Evolutionary conservation across 2,113 vertebrate species (phyloP).

Genomic region (Varanus komodoensis): DNA sequence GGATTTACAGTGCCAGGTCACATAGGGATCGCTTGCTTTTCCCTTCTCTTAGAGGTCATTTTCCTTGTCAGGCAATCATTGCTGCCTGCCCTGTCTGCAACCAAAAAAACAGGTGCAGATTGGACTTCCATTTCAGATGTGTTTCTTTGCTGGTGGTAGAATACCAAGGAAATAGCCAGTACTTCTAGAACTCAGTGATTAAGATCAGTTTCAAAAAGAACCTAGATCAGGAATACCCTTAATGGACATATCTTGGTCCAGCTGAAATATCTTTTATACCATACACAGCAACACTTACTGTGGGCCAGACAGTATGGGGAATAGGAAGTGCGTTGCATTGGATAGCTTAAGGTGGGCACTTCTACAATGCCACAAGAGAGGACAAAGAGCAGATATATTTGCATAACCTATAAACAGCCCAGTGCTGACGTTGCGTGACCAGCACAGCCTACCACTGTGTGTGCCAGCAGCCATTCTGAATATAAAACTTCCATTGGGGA

Average conservation of each 20-base stretch:
- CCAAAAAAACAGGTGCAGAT: neutral
- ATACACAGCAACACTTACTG: neutral
- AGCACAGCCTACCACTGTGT: too few species aligned
- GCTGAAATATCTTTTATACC: too few species aligned
- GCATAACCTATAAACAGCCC: too few species aligned
- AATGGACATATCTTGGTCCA: neutral
- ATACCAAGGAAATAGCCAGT: neutral
- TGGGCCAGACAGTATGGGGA: neutral
- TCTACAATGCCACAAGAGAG: too few species aligned
- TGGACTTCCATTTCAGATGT: neutral
- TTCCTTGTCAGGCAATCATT: conserved; percentile 2
- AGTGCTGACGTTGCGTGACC: too few species aligned
- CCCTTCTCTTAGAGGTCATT: conserved; percentile 36
- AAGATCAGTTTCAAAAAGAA: neutral
- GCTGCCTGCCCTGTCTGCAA: neutral
- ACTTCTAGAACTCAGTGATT: neutral
- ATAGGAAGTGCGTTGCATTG: neutral
- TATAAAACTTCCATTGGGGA: too few species aligned
- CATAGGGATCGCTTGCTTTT: conserved; percentile 40
- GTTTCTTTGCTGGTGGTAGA: neutral
- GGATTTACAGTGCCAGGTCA: conserved; percentile 64
- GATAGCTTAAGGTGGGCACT: too few species aligned
- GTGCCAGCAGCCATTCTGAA: too few species aligned
- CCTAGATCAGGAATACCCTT: neutral
- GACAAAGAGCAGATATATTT: too few species aligned